Evolutionary conservation across 2,113 vertebrate species (phyloP).

Genomic region (Dolichotis patagonum): DNA sequence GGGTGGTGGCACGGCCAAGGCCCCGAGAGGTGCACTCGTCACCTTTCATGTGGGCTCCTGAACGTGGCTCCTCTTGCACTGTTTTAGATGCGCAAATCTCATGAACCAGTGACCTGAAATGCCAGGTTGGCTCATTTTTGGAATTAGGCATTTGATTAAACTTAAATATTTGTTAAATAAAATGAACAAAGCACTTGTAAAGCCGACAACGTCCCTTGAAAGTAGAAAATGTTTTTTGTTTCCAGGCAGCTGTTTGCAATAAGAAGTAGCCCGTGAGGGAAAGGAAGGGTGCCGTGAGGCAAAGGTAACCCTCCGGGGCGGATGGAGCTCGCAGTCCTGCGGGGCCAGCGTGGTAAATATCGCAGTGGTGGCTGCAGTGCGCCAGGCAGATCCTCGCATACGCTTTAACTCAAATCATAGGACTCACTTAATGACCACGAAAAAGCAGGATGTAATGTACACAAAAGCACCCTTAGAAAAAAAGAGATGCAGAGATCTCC

Average conservation of each 20-base stretch:
- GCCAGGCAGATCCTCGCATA: slow-evolving; percentile 78
- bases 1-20: slow-evolving; percentile 76
- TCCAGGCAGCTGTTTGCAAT: slow-evolving; percentile 91
- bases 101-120: slow-evolving; percentile 81
- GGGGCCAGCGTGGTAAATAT: slow-evolving; percentile 60
- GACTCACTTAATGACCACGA: slow-evolving; percentile 73
- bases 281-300: slow-evolving; percentile 85
- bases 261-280: slow-evolving; percentile 88
- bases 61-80: slow-evolving; percentile 37
- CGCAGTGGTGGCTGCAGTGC: slow-evolving; percentile 78
- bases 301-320: slow-evolving; percentile 84
- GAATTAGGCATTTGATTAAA: slow-evolving; percentile 88
- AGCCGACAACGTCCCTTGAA: slow-evolving; percentile 88
- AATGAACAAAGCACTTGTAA: slow-evolving; percentile 82
- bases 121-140: slow-evolving; percentile 83
- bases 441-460: slow-evolving; percentile 73
- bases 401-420: slow-evolving; percentile 79
- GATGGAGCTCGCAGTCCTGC: slow-evolving; percentile 77
- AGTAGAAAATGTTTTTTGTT: slow-evolving; percentile 87
- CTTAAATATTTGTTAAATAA: slow-evolving; percentile 87
- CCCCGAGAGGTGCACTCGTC: not conserved
- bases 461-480: slow-evolving; percentile 45
- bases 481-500: slow-evolving; percentile 54
- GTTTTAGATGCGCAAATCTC: slow-evolving; percentile 77
- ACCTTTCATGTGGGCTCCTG: not conserved